A percentile compares a stretch with the other conserved stretches of the same genome.
These are phyloP conservation scores for Zaprionus gabonicus DNA, from an alignment of 1,140 invertebrate genomes.

Conservation along the genomic window DNA sequence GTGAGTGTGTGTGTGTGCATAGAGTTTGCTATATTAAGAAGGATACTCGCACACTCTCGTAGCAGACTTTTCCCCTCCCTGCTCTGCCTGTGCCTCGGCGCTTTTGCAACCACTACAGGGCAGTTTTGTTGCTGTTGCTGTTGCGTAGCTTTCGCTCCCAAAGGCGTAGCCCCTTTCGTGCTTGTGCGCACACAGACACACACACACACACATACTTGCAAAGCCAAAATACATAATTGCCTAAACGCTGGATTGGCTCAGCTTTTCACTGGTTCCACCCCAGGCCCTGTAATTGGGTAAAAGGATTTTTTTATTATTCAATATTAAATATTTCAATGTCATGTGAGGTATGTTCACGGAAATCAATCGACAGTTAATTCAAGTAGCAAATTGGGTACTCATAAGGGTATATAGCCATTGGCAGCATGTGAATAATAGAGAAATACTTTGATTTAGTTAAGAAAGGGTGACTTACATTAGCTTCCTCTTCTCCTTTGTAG, in stretches of 20 bases:
- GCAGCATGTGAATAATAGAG: not conserved
- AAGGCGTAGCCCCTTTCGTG: conserved; percentile 66
- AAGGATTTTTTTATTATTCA: conserved; percentile 4
- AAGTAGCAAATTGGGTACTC: not conserved
- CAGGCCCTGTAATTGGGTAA: conserved; percentile 37
- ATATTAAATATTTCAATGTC: conserved; percentile 14
- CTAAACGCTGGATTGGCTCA: conserved; percentile 72
- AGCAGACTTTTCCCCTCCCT: conserved; percentile 16
- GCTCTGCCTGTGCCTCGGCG: not conserved
- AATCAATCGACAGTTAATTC: conserved; percentile 1
- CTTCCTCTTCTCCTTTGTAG: conserved; percentile 41
- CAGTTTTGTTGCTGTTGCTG: conserved; percentile 35
- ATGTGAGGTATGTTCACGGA: not conserved
- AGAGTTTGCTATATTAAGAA: conserved; percentile 19
- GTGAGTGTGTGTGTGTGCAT: conserved; percentile 7
- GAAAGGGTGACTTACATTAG: not conserved
- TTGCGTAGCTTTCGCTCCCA: conserved; percentile 34
- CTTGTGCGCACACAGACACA: conserved; percentile 61
- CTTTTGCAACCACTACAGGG: conserved; percentile 47
- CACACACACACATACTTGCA: not conserved
- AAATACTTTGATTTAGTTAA: not conserved
- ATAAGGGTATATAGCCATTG: not conserved
- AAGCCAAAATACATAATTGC: conserved; percentile 53
- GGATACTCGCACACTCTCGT: conserved; percentile 21
- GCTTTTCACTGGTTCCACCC: conserved; percentile 59